A percentile compares a stretch with the other conserved stretches of the same genome.
Conservation (phyloP, 2,113 vertebrate genomes). For the Stomatorhinus ivindoensis region DNA sequence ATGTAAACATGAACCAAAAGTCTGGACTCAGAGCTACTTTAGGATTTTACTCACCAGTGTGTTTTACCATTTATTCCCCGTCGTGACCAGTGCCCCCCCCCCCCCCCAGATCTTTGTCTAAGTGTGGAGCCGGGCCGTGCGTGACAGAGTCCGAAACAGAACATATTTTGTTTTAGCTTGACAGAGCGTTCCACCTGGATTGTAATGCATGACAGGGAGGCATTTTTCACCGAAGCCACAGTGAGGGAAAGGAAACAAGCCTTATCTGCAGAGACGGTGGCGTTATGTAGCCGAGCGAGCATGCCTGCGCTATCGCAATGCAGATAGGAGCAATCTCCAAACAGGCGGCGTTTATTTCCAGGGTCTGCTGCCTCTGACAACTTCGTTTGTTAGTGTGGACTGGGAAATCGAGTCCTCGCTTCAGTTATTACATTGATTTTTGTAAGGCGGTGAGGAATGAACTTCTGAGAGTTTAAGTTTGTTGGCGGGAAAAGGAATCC, state of each 20-base stretch:
- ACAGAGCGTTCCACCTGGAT: background rate
- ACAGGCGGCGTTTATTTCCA: slow-evolving; percentile 40
- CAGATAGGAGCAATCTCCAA: slow-evolving; percentile 50
- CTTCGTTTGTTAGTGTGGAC: slow-evolving; percentile 36
- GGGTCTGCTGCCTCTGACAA: slow-evolving; percentile 33
- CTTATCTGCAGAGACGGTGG: slow-evolving; percentile 6
- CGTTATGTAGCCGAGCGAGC: slow-evolving; percentile 25
- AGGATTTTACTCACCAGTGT: background rate
- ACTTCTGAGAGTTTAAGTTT: slow-evolving; percentile 21
- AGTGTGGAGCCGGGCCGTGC: background rate
- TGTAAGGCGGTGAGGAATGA: slow-evolving; percentile 14
- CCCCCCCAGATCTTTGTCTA: background rate
- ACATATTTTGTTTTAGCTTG: slow-evolving; percentile 9
- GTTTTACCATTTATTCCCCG: background rate
- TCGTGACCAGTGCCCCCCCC: background rate
- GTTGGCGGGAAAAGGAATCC: background rate
- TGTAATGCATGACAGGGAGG: background rate
- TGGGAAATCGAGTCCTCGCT: slow-evolving; percentile 31
- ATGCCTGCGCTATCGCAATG: slow-evolving; percentile 23
- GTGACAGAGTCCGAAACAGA: background rate
- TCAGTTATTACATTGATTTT: slow-evolving; percentile 38
- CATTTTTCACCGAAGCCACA: background rate
- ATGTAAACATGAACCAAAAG: background rate
- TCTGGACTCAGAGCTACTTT: background rate
- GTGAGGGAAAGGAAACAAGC: background rate